Conservation (phyloP, 2,113 vertebrate species). For the Nansenia antarctica region DNA sequence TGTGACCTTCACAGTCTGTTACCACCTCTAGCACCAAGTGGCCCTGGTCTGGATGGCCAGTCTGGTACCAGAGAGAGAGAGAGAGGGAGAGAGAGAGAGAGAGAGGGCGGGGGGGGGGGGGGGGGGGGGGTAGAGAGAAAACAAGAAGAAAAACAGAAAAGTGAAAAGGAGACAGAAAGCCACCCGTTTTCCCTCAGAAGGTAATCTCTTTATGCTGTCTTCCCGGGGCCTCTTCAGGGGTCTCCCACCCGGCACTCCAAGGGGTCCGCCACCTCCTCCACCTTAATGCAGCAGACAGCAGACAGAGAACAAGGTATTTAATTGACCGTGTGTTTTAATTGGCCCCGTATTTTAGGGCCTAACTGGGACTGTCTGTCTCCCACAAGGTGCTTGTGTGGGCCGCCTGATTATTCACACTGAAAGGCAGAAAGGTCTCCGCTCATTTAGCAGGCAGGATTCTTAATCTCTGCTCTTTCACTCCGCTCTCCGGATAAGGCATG, state of each 20-base stretch:
- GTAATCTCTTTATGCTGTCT: neutral
- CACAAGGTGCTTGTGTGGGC: neutral
- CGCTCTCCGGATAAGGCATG: neutral
- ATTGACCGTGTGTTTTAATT: neutral
- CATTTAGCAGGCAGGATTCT: neutral
- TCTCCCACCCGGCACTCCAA: neutral
- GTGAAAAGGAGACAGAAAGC: neutral
- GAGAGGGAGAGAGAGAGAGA: neutral
- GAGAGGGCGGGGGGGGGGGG: too few relatives aligned
- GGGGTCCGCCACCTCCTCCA: neutral
- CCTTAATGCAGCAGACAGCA: neutral
- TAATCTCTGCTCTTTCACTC: neutral
- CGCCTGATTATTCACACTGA: slow-evolving; percentile 2
- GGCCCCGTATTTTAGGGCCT: neutral
- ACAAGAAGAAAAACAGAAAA: neutral
- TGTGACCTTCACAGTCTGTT: too few relatives aligned
- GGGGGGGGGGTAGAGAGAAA: neutral
- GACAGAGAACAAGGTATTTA: neutral
- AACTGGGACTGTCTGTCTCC: neutral
- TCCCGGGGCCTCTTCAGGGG: too few relatives aligned
- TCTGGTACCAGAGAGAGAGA: neutral
- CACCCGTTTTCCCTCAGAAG: neutral
- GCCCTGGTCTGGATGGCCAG: neutral
- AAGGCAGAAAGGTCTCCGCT: neutral
- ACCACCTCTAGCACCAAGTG: too few relatives aligned